A percentile compares a stretch with the other conserved stretches of the same genome.
These are phyloP conservation scores for Pelmatolapia mariae DNA, from an alignment of 2,113 vertebrate species.

Conservation along the genomic window DNA sequence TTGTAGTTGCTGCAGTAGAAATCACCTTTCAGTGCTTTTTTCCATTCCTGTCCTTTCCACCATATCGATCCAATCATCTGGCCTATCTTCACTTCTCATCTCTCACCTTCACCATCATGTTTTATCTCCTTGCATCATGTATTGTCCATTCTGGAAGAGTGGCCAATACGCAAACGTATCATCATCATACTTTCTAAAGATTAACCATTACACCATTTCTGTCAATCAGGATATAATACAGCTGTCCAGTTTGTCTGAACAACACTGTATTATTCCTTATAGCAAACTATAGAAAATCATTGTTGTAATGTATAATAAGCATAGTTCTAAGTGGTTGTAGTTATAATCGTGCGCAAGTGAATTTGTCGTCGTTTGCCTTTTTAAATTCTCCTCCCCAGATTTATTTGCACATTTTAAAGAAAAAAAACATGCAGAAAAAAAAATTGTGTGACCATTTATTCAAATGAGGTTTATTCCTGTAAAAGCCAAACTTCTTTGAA, in stretches of 20 bases:
- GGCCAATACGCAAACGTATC: constrained; percentile 1
- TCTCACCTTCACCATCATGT: constrained; percentile 11
- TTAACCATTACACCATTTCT: neutral
- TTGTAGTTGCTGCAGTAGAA: constrained; percentile 34
- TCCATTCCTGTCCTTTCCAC: constrained; percentile 11
- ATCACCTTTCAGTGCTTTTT: constrained; percentile 25
- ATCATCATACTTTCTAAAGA: constrained; percentile 12
- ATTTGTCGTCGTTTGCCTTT: constrained; percentile 56
- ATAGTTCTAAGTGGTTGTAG: constrained; percentile 64
- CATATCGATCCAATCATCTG: constrained; percentile 2
- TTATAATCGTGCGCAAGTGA: constrained; percentile 62
- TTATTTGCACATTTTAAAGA: constrained; percentile 58
- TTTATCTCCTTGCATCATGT: neutral
- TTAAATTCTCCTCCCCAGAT: constrained; percentile 30
- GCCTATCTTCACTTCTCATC: constrained; percentile 22
- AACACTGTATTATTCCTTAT: constrained; percentile 44
- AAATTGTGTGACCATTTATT: constrained; percentile 1
- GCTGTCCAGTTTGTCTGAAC: constrained; percentile 47
- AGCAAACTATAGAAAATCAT: constrained; percentile 56
- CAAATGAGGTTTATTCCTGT: neutral
- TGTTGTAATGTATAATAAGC: constrained; percentile 61
- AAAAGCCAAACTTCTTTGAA: neutral
- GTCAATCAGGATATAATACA: constrained; percentile 31
- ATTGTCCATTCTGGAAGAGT: neutral
- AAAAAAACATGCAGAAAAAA: neutral